Percentiles rank a stretch among this genome's conserved stretches.
Evolutionary conservation across 2,797 vertebrate species (phyloP).

Genomic region (Synanceia verrucosa): DNA sequence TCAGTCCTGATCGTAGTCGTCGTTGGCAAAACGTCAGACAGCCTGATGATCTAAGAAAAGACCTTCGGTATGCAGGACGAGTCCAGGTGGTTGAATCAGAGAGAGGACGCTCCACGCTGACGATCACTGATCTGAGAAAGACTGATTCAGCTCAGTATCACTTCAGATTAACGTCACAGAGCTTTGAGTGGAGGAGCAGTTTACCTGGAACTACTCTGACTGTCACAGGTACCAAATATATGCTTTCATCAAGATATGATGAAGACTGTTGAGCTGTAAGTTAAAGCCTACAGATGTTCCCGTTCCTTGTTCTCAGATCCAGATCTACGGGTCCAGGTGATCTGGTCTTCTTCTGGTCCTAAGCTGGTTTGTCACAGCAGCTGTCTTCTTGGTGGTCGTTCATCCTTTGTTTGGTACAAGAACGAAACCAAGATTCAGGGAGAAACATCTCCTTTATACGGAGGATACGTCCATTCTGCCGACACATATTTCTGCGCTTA

Average conservation of each 20-base stretch:
- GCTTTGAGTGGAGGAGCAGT: accelerated
- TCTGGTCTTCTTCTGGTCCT: not conserved
- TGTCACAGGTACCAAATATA: conserved; percentile 69
- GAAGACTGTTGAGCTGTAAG: not conserved
- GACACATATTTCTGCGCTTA: not conserved
- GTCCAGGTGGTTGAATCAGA: not conserved
- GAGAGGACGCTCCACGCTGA: conserved; percentile 30
- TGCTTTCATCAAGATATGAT: no score
- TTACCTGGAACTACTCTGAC: conserved; percentile 49
- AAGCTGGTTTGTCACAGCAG: not conserved
- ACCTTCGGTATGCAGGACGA: not conserved
- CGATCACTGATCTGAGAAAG: conserved; percentile 41
- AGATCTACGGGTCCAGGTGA: not conserved
- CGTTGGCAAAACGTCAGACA: accelerated
- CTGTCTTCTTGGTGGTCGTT: not conserved
- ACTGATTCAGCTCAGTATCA: conserved; percentile 54
- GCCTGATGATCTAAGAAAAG: not conserved
- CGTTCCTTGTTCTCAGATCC: not conserved
- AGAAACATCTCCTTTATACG: not conserved
- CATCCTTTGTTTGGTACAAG: not conserved
- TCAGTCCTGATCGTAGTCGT: not conserved
- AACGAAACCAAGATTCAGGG: not conserved
- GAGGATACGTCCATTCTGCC: not conserved
- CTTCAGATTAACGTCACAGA: not conserved
- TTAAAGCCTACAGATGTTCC: not conserved